Conservation (phyloP, 2,113 vertebrate genomes). For the Pteruthius melanotis region DNA sequence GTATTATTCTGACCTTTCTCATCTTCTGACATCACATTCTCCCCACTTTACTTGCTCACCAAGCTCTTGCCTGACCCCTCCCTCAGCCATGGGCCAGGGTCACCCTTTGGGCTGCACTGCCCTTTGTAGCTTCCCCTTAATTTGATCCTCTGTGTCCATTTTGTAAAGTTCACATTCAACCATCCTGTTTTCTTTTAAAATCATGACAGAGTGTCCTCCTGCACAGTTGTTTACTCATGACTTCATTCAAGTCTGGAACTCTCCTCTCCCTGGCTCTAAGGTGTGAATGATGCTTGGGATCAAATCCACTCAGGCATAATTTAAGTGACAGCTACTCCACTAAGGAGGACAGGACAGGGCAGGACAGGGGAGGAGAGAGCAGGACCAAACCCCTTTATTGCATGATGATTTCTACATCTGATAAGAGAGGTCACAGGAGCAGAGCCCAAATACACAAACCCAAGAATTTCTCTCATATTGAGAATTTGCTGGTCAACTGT, state of each 20-base stretch:
- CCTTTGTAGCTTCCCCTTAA: background rate
- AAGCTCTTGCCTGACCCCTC: background rate
- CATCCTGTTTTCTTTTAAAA: background rate
- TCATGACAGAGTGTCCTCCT: background rate
- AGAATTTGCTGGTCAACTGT: background rate
- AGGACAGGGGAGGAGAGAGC: background rate
- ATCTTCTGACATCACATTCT: background rate
- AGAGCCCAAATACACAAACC: background rate
- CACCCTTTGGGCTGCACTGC: background rate
- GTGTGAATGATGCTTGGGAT: background rate
- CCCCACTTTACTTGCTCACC: background rate
- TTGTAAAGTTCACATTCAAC: background rate
- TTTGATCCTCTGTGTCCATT: background rate
- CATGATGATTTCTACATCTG: background rate
- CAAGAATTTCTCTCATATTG: background rate
- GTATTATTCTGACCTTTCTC: background rate
- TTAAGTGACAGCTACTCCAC: background rate
- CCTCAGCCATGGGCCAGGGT: background rate
- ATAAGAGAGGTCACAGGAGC: background rate
- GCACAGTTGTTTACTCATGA: background rate
- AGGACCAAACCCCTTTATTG: background rate
- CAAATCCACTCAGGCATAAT: background rate
- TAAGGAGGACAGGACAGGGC: background rate
- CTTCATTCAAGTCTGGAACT: background rate
- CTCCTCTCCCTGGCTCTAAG: background rate